A percentile compares a stretch with the other conserved stretches of the same genome.
Evolutionary conservation across 2,113 vertebrate genomes (phyloP).

Genomic region (Gyps fulvus): DNA sequence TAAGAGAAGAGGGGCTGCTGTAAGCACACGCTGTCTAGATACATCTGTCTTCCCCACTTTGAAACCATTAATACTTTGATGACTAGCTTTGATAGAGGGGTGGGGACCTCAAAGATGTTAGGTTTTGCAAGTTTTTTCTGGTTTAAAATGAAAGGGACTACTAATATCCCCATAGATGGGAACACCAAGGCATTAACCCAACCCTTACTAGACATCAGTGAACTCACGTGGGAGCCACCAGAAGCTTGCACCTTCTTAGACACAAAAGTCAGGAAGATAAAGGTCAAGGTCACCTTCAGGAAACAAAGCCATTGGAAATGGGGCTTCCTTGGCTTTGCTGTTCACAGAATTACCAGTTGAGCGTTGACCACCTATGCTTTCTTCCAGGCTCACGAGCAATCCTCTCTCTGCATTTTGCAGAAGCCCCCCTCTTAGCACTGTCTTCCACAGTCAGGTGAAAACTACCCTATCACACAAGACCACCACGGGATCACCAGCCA

Average conservation of each 20-base stretch:
- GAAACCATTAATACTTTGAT: not conserved
- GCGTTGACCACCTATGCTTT: fast-evolving
- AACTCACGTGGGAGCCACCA: not conserved
- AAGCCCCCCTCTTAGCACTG: not conserved
- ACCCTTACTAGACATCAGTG: not conserved
- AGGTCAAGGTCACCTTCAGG: not conserved
- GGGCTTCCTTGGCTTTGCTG: not conserved
- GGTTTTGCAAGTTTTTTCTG: not conserved
- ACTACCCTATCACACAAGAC: not conserved
- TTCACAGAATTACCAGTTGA: not conserved
- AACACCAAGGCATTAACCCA: not conserved
- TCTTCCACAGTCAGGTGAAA: not conserved
- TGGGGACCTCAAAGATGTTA: not conserved
- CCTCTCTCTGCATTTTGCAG: not conserved
- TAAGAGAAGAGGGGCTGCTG: not conserved
- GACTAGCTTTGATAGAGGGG: not conserved
- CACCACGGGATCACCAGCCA: not conserved
- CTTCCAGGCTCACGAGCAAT: not conserved
- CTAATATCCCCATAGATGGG: fast-evolving
- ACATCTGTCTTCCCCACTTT: not conserved
- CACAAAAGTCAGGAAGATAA: not conserved
- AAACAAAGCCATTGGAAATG: not conserved
- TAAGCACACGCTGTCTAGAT: not conserved
- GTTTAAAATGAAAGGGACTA: not conserved
- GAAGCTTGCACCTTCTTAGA: not conserved